Base-by-base conservation (phyloP, 2,888 invertebrate species). In the Drosophila siamana region DNA sequence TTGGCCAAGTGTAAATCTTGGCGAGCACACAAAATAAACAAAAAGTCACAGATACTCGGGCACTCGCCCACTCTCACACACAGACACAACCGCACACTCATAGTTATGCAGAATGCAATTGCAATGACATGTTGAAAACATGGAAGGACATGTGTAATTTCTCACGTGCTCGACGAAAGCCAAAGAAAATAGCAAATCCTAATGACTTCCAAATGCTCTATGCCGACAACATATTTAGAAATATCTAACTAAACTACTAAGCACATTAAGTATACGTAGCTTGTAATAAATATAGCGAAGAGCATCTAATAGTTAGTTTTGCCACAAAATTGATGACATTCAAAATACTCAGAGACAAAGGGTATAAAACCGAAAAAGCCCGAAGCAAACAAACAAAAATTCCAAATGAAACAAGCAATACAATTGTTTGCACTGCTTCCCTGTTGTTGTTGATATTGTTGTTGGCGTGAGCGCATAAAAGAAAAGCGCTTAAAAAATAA, bases 401-500 rank as follows among this genome's bases (percentile, higher is more conserved):
- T 76, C 30, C 57, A 82, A 83, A 82, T 79, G 70, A 74, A 86
- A 86, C 69, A 76, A 83, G 74, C 83, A 83, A 83, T 70, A 59
- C 80, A 67, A 88, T 66, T 66, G 71, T 61, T 60, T 76, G 69
- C 67, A 30, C 50, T 55, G 43, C 51, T 65, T 77, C 50, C 8
- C 5, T 41, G 54, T 22, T 44, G 38, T n/a, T 46, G 22, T 9
- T 61, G 40, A 4, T 46, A 38, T n/a, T 70, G 51, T 33, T 60
- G 67, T 11, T 74, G 67, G 60, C 19, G 51, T 33, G 46, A 69
- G 76, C 44, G 60, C 79, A 85, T 79, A 79, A 82, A 82, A 70
- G 83, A 66, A 88, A 72, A 83, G 80, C 69, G 86, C 86, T 88
- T 86, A 88, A 84, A 83, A 83, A 83, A 86, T 88, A 84, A 84